A percentile compares a stretch with the other conserved stretches of the same genome.
These are phyloP conservation scores for Rotaria macrura DNA, from an alignment of 2,888 invertebrate species.

Conservation along the genomic window DNA sequence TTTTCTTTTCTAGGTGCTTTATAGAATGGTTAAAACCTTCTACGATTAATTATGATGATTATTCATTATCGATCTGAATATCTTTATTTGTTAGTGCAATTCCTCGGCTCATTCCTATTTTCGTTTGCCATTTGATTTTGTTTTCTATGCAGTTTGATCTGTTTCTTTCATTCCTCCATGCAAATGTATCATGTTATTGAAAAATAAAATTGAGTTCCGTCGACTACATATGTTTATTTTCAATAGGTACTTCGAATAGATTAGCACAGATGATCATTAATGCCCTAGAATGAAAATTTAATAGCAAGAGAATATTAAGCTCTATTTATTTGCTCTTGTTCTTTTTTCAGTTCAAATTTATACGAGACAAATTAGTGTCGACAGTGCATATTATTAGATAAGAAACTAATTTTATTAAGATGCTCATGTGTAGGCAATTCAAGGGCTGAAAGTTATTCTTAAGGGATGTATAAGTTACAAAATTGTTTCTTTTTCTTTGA, in stretches of 20 bases:
- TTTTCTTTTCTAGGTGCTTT: not conserved
- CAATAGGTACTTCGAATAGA: conserved; percentile 10
- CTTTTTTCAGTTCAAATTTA: too few species aligned
- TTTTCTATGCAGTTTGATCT: not conserved
- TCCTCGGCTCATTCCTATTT: conserved; percentile 7
- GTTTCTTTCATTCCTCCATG: not conserved
- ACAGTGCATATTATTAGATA: too few species aligned
- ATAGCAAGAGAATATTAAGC: too few species aligned
- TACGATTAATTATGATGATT: not conserved
- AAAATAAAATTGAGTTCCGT: not conserved
- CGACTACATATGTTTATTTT: not conserved
- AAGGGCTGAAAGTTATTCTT: too few species aligned
- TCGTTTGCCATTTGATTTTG: not conserved
- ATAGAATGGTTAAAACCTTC: not conserved
- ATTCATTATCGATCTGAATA: not conserved
- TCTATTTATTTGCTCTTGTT: too few species aligned
- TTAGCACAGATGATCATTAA: not conserved
- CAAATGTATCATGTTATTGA: not conserved
- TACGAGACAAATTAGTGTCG: too few species aligned
- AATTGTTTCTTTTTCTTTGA: too few species aligned
- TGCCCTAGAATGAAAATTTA: not conserved
- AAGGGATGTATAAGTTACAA: too few species aligned
- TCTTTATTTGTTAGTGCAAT: not conserved
- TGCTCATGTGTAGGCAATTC: too few species aligned
- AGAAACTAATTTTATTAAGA: too few species aligned